Evolutionary conservation across 2,797 vertebrate species (phyloP).

Genomic region (Eospalax fontanierii): DNA sequence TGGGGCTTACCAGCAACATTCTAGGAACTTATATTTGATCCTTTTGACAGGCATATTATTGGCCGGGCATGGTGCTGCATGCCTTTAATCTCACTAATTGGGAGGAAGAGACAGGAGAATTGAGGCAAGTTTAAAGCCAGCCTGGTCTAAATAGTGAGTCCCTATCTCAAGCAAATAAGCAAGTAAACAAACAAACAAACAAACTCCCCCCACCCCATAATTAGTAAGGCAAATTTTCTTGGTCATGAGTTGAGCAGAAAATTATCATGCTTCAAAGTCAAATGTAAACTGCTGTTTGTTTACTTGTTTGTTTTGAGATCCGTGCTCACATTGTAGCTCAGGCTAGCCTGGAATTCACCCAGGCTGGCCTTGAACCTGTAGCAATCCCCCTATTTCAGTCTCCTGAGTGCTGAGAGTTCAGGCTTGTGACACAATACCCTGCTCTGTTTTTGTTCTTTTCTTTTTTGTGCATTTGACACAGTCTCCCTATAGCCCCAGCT

Average conservation of each 20-base stretch:
- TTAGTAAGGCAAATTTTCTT: conserved; percentile 19
- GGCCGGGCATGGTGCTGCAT: background rate
- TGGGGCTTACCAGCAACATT: background rate
- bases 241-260: background rate
- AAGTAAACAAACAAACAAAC: background rate
- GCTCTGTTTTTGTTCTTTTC: too few species aligned
- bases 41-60: background rate
- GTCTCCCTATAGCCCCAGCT: too few species aligned
- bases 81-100: background rate
- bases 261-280: conserved; percentile 46
- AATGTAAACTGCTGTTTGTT: background rate
- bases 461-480: too few species aligned
- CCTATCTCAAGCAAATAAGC: background rate
- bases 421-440: background rate
- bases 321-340: background rate
- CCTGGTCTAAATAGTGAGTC: background rate
- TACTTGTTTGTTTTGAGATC: background rate
- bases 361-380: background rate
- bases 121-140: background rate
- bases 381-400: background rate
- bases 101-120: background rate
- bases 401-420: background rate
- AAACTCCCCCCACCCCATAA: too few species aligned
- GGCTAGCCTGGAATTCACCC: background rate
- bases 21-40: background rate